Base-by-base conservation (phyloP, 2,797 vertebrate genomes). In the Malurus leucopterus region DNA sequence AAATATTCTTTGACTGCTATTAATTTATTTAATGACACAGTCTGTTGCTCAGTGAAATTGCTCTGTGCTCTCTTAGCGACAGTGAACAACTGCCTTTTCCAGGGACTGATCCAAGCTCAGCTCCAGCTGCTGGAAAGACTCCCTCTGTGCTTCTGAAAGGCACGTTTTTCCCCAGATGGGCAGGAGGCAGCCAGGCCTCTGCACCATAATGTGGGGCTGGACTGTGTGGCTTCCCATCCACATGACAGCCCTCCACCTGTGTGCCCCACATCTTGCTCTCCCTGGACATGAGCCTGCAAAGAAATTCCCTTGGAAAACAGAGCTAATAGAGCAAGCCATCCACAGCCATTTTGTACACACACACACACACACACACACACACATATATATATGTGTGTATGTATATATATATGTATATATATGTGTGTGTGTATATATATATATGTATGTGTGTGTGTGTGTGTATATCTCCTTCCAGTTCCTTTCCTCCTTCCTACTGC, bases 231-330 rank as follows among this genome's bases (percentile, higher is more conserved):
- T n/a, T 41, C 72, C n/a, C 11, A 9, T 20, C 50, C 22, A 8
- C 3, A 1, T 47, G 50, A 41, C 16, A 24, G 23, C 41, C 21
- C n/a, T 55, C 54, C 2, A 0, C 24, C 41, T 2, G 0, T 4
- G 3, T 8, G 2, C 15, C 40, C 40, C 10, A 3, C 24, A 11
- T 9, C 16, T 62, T 67, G 16, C 24, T n/a, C 13, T 55, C 15
- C 13, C 16, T 8, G 1, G 23, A 13, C 27, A 43, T 0, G 0
- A 47, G 11, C 62, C 50, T 22, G 21, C 46, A 49, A 19, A 59
- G 34, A 40, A 29, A 49, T 27, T 24, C 11, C 19, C 40, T 27
- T 53, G 50, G 41, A 50, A 71, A 77, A 44, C 13, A 4, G 18
- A 34, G 46, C 15, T 41, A 70, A 41, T 27, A 43, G 18, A 44